Conservation (phyloP, 1,140 invertebrate species). For the Drosophila nebulosa region DNA sequence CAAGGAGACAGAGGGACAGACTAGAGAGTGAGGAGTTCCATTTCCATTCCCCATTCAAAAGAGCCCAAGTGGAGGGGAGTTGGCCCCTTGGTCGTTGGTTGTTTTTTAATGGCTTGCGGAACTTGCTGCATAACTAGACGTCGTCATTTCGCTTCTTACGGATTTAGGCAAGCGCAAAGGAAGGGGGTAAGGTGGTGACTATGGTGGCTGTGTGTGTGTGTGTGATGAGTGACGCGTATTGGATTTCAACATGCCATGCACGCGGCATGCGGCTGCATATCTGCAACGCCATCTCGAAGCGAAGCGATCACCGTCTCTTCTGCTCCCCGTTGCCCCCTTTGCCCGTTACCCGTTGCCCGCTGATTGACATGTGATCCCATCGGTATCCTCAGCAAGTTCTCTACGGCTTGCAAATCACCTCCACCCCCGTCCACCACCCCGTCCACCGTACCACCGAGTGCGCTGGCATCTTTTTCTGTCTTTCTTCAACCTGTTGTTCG, state of each 20-base stretch:
- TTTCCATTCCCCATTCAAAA: background rate
- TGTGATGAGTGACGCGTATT: constrained; percentile 61
- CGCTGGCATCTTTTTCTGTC: constrained; percentile 13
- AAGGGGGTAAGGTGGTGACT: background rate
- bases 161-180: background rate
- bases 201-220: background rate
- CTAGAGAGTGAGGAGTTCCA: constrained; percentile 26
- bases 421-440: background rate
- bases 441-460: background rate
- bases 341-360: constrained; percentile 42
- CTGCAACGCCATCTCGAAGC: constrained; percentile 67
- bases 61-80: background rate
- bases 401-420: constrained; percentile 25
- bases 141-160: background rate
- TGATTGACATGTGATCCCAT: constrained; percentile 76
- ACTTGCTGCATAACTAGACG: constrained; percentile 1
- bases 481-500: constrained; percentile 55
- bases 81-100: constrained; percentile 10
- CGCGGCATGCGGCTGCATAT: constrained; percentile 69
- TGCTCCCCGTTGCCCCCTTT: background rate
- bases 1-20: background rate
- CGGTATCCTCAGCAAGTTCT: constrained; percentile 30
- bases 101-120: background rate
- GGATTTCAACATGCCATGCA: constrained; percentile 75
- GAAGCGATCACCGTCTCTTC: no score